A percentile compares a stretch with the other conserved stretches of the same genome.
phyloP scores from a whole-genome alignment of 2,888 invertebrate genomes.

The Pilophorus perplexus region DNA sequence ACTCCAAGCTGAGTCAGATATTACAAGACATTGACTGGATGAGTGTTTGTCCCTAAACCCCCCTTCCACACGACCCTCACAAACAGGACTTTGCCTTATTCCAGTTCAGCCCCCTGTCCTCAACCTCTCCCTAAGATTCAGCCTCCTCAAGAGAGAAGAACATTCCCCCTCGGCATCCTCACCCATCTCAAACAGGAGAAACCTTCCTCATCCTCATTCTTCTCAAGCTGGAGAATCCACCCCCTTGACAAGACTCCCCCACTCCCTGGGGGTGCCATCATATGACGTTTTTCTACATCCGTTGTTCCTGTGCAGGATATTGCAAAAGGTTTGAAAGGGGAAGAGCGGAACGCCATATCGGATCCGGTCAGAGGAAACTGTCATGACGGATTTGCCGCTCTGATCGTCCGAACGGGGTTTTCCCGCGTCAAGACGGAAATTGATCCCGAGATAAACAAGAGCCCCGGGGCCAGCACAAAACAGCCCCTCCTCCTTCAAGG shows the following conservation, averaged over 20 bases:
- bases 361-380: slow-evolving; percentile 26
- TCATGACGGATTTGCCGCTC: slow-evolving; percentile 27
- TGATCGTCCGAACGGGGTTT: neutral
- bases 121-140: too few species aligned
- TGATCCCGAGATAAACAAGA: slow-evolving; percentile 13
- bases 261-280: neutral
- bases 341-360: slow-evolving; percentile 16
- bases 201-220: too few species aligned
- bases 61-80: neutral
- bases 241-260: too few species aligned
- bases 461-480: too few species aligned
- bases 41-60: slow-evolving; percentile 28
- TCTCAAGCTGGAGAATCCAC: too few species aligned
- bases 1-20: slow-evolving; percentile 33
- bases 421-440: slow-evolving; percentile 10
- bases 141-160: too few species aligned
- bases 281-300: slow-evolving; percentile 31
- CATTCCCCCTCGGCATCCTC: slow-evolving; percentile 1
- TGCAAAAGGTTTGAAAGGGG: slow-evolving; percentile 5
- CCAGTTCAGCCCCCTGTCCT: too few species aligned
- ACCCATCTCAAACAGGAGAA: neutral
- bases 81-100: too few species aligned
- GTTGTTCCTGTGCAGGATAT: slow-evolving; percentile 28
- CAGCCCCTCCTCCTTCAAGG: too few species aligned
- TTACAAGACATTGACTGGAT: slow-evolving; percentile 36